Base-by-base conservation (phyloP, 1,140 invertebrate species). In the Anoplophora glabripennis region DNA sequence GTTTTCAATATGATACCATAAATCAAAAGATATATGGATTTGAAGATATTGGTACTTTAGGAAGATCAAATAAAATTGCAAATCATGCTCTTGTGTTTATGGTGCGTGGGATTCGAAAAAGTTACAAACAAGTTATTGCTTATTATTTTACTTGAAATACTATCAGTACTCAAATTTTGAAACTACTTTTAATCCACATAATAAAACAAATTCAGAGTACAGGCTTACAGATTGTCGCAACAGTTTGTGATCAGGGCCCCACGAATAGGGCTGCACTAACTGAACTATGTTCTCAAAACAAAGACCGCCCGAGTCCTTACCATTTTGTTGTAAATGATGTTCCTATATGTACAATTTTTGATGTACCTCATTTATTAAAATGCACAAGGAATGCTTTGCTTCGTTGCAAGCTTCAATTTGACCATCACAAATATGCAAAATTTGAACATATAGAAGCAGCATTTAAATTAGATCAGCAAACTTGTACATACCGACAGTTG, bases 1-100 rank as follows among this genome's bases (percentile, higher is more conserved):
- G 55, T 15, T 51, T 57, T 41, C 21, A 51, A 15, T 57, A 38
- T 57, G 46, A 51, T 10, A 4, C 4, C 11, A 15, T 59, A 53
- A 54, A 65, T 73, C 56, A 73, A 65, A 47, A 74, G 69, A 54
- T 72, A 68, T 52, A 57, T 47, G 36, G 72, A 72, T 53, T 70
- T 69, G 64, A 68, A 73, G 35, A 46, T 77, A 17, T 55, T 59
- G 3, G 57, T 70, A 66, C 72, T 72, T 18, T 63, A 72, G 0
- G 48, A 52, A 5, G 61, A 11, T 36, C 12, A n/a, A 3, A 34
- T 37, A 36, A 36, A 17, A 56, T 28, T 36, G 59, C 59, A 18
- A 34, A 61, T 15, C 36, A 61, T 8, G 59, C 36, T 11, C 37
- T 61, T 21, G 44, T 61, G 10, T 35, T 61, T 10, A 48, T 61